phyloP scores from a whole-genome alignment of 2,888 invertebrate species.

The Boloria selene region DNA sequence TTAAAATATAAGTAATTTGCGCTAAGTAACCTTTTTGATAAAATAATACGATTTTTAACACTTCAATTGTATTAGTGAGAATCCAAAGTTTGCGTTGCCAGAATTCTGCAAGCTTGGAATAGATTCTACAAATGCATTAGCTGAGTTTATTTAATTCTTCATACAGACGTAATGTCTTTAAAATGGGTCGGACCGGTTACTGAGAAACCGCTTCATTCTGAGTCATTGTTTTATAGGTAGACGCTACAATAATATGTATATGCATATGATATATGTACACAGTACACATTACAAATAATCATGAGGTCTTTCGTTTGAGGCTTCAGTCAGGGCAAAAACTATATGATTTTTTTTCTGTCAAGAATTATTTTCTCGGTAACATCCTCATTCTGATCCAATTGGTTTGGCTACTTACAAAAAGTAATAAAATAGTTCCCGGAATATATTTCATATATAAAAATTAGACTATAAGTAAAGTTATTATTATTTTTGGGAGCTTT shows the following conservation, averaged over 20 bases:
- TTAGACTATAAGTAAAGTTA: too few species aligned
- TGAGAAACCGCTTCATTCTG: conserved; percentile 36
- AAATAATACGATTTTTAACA: too few species aligned
- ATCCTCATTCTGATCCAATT: background rate
- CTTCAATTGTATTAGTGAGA: too few species aligned
- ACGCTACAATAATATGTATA: background rate
- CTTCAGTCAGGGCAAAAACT: too few species aligned
- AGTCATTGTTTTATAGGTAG: conserved; percentile 34
- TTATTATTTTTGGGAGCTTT: too few species aligned
- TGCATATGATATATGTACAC: background rate
- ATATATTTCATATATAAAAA: too few species aligned
- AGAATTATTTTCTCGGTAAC: background rate
- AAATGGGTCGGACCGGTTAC: conserved; percentile 40
- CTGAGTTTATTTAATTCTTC: conserved; percentile 20
- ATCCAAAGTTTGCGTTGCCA: too few species aligned
- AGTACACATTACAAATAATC: background rate
- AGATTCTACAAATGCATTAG: conserved; percentile 10
- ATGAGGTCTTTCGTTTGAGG: too few species aligned
- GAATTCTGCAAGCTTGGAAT: background rate
- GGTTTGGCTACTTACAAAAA: too few species aligned
- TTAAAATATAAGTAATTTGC: too few species aligned
- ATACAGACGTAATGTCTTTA: conserved; percentile 31
- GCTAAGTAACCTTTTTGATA: too few species aligned
- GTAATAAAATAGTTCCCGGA: too few species aligned
- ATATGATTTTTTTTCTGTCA: background rate